A percentile compares a stretch with the other conserved stretches of the same genome.
Evolutionary conservation across 2,797 vertebrate genomes (phyloP).

Genomic region (Phylloscopus collybita): DNA sequence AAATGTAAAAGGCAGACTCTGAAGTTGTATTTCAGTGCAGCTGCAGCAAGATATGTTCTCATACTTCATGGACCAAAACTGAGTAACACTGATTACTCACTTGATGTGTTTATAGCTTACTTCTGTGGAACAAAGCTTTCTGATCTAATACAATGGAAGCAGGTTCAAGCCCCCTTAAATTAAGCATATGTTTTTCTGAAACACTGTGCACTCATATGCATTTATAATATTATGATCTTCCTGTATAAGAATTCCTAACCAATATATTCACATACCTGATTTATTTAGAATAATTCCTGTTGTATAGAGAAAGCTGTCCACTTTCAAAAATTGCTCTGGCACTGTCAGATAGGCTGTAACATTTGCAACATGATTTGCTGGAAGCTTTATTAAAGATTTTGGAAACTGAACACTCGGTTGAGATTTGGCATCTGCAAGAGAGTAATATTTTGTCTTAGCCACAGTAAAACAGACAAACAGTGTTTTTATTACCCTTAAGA

Average conservation of each 20-base stretch:
- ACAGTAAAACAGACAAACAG: background rate
- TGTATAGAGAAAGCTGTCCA: slow-evolving; percentile 75
- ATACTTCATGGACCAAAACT: background rate
- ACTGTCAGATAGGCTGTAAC: slow-evolving; percentile 85
- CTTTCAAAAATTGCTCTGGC: slow-evolving; percentile 79
- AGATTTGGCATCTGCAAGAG: slow-evolving; percentile 81
- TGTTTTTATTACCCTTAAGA: background rate
- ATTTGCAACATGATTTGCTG: slow-evolving; percentile 78
- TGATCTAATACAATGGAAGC: background rate
- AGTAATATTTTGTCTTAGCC: background rate
- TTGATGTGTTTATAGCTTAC: background rate
- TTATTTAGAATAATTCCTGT: slow-evolving; percentile 81
- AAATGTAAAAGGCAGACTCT: background rate
- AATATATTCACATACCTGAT: slow-evolving; percentile 77
- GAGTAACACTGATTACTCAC: background rate
- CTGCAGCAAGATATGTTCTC: background rate
- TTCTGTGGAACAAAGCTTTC: background rate
- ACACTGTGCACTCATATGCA: background rate
- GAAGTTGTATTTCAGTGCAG: background rate
- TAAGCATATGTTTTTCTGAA: background rate
- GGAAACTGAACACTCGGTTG: slow-evolving; percentile 87
- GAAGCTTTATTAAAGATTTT: slow-evolving; percentile 84
- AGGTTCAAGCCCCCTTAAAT: background rate
- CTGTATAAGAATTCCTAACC: background rate
- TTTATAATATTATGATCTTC: background rate